These are phyloP conservation scores for Rhynchonema sp. DNA, from an alignment of 2,888 invertebrate species.

Conservation along the genomic window DNA sequence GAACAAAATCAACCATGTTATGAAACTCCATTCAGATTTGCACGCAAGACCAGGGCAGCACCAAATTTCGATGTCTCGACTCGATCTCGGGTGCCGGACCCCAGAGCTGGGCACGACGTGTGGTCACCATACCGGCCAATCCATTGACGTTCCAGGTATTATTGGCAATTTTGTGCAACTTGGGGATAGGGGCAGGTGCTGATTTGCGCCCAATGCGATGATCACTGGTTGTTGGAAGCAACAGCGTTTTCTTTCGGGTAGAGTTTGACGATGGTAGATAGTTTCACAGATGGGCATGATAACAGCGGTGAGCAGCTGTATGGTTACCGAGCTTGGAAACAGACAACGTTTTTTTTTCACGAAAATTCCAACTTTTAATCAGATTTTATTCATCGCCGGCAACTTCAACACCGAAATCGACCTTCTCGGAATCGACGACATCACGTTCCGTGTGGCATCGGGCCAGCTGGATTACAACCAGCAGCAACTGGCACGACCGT, in stretches of 20 bases:
- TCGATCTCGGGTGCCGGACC: background rate
- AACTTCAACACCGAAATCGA: conserved; percentile 5
- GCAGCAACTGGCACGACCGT: too few relatives aligned
- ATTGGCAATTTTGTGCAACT: too few relatives aligned
- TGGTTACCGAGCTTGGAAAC: too few relatives aligned
- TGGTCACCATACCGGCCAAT: conserved; percentile 5
- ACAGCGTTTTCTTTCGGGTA: too few relatives aligned
- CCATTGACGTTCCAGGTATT: conserved; percentile 1
- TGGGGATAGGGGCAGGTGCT: too few relatives aligned
- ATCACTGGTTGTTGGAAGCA: too few relatives aligned
- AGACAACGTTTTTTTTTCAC: too few relatives aligned
- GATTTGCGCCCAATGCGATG: too few relatives aligned
- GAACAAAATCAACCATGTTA: background rate
- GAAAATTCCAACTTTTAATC: background rate
- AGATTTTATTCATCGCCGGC: conserved; percentile 5
- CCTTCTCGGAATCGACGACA: conserved; percentile 6
- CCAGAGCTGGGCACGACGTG: background rate
- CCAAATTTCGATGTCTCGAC: conserved; percentile 1
- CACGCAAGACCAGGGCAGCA: conserved; percentile 2
- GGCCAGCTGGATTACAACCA: too few relatives aligned
- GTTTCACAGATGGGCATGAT: too few relatives aligned
- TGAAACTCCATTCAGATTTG: conserved; percentile 1
- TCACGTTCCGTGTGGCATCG: background rate
- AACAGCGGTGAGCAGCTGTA: too few relatives aligned
- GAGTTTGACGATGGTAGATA: too few relatives aligned